A percentile compares a stretch with the other conserved stretches of the same genome.
These are phyloP conservation scores for Epizoanthus scotinus DNA, from an alignment of 92 coral and sea anemone species.

Conservation along the genomic window DNA sequence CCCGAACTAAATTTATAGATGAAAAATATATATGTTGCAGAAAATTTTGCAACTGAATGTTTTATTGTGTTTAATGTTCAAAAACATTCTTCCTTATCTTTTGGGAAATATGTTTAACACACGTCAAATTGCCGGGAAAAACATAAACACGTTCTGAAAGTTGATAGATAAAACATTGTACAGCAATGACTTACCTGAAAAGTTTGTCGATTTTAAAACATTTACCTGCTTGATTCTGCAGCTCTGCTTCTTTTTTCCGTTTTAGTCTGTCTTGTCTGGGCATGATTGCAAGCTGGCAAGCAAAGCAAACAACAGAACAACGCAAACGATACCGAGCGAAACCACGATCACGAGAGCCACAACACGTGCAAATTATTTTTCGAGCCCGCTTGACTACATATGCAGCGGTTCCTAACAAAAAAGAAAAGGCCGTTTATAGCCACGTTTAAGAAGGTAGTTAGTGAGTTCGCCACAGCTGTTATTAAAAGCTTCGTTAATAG, in stretches of 20 bases:
- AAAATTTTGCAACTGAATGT: slow-evolving; percentile 6
- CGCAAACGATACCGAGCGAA: slow-evolving; percentile 11
- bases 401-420: slow-evolving; percentile 14
- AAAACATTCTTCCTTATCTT: not conserved
- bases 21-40: not conserved
- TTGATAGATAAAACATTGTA: no score
- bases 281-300: slow-evolving; percentile 20
- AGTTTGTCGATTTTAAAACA: no score
- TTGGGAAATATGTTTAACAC: no score
- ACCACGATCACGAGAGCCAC: slow-evolving; percentile 2
- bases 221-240: slow-evolving; percentile 2
- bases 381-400: slow-evolving; percentile 14
- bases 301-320: slow-evolving; percentile 16
- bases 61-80: slow-evolving; percentile 8
- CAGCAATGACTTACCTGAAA: no score
- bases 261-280: slow-evolving; percentile 20
- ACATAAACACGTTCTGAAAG: no score
- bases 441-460: no score
- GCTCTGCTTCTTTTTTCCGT: slow-evolving; percentile 12
- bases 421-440: not conserved
- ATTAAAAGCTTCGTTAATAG: no score
- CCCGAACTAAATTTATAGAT: slow-evolving; percentile 5
- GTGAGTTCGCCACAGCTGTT: no score
- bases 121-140: no score
- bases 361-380: slow-evolving; percentile 6